phyloP scores from a whole-genome alignment of 2,888 invertebrate genomes.

The Coenonympha glycerion region DNA sequence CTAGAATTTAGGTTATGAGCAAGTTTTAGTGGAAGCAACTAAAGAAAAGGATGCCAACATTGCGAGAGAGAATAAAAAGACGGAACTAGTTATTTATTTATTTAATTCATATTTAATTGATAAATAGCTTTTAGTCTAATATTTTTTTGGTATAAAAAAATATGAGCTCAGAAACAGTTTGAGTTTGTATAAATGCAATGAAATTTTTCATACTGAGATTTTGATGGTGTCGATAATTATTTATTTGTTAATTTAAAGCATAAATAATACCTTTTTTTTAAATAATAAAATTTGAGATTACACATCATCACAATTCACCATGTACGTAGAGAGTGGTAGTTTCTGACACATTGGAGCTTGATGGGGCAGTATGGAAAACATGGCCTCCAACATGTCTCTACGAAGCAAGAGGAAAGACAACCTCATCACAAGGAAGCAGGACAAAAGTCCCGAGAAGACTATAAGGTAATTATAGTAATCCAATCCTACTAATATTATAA shows the following conservation, averaged over 20 bases:
- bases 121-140: constrained; percentile 51
- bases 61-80: constrained; percentile 73
- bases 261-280: constrained; percentile 27
- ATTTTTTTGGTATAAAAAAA: neutral
- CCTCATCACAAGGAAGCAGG: constrained; percentile 69
- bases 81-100: constrained; percentile 70
- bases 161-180: too few species aligned
- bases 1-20: constrained; percentile 43
- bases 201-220: constrained; percentile 28
- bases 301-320: constrained; percentile 33
- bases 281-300: constrained; percentile 19
- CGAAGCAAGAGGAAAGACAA: constrained; percentile 69
- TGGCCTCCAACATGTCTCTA: constrained; percentile 63
- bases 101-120: constrained; percentile 37
- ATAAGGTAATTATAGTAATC: constrained; percentile 38
- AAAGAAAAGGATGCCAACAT: constrained; percentile 54
- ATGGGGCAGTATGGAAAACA: constrained; percentile 67
- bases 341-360: constrained; percentile 36
- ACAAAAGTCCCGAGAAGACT: constrained; percentile 72
- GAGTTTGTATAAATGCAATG: constrained; percentile 17
- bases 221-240: constrained; percentile 28
- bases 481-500: neutral
- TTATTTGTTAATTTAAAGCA: constrained; percentile 26
- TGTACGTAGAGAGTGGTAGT: constrained; percentile 28
- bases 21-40: constrained; percentile 33